These are phyloP conservation scores for Agrypnus murinus DNA, from an alignment of 2,888 invertebrate genomes.

Conservation along the genomic window DNA sequence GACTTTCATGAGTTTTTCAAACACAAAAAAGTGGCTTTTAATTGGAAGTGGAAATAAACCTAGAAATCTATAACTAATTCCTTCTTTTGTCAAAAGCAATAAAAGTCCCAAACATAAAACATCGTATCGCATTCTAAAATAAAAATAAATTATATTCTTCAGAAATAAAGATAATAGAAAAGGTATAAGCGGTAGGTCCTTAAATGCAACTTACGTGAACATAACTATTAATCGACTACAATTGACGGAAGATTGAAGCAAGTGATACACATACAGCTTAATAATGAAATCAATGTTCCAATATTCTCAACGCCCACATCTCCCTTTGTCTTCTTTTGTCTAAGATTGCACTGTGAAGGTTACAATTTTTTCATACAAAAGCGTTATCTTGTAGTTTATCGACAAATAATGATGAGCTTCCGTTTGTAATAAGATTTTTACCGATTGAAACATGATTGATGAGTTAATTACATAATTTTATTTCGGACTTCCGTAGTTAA, in stretches of 20 bases:
- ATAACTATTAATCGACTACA: background rate
- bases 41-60: slow-evolving; percentile 74
- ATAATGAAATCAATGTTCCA: slow-evolving; percentile 23
- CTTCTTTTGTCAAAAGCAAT: background rate
- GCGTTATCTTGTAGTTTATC: slow-evolving; percentile 10
- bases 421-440: background rate
- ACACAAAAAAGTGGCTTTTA: slow-evolving; percentile 73
- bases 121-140: slow-evolving; percentile 33
- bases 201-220: slow-evolving; percentile 20
- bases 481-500: too few species aligned
- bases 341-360: slow-evolving; percentile 33
- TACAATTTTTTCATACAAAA: slow-evolving; percentile 14
- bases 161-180: too few species aligned
- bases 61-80: slow-evolving; percentile 71
- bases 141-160: slow-evolving; percentile 1
- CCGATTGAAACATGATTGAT: too few species aligned
- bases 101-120: slow-evolving; percentile 22
- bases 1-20: slow-evolving; percentile 72
- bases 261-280: slow-evolving; percentile 20
- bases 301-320: slow-evolving; percentile 8
- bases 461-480: too few species aligned
- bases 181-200: background rate
- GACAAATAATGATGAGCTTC: background rate
- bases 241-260: slow-evolving; percentile 21
- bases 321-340: slow-evolving; percentile 27